Base-by-base conservation (phyloP, 2,113 vertebrate species). In the Cynoglossus semilaevis region DNA sequence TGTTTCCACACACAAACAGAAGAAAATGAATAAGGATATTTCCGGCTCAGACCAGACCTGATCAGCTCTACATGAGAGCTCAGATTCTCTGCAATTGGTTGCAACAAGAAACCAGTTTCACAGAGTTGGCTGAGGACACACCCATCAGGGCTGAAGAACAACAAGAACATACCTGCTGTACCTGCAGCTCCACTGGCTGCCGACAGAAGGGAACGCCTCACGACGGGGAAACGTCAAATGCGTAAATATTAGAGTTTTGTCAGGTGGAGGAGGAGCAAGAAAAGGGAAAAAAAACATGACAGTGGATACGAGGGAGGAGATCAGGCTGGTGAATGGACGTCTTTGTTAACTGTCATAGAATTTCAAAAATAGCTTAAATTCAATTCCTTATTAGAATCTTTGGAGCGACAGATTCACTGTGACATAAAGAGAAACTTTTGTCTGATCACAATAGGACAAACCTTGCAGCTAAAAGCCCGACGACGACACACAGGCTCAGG, bases 261-360 rank as follows among this genome's bases (percentile, higher is more conserved):
- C 22, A 6, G 22, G 22, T 29, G 2, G 22, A 6, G 22, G 72
- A 54, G 41, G 53, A 14, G 58, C 42, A 64, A 58, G 54, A 51
- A 57, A 75, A 52, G n/a, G n/a, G n/a, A 50, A 56, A 85, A 54
- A 70, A 73, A 75, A 52, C 14, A 18, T 42, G 81, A 85, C 48
- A 86, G 52, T 82, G 70, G 83, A 88, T 86, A 88, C 68, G 29
- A 10, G 34, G 36, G 51, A 40, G 38, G 40, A 37, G 52, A 70
- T 74, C 17, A 8, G 41, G 51, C 62, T 54, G 51, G 51, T 87
- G 83, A 88, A 90, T 86, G 79, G 77, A 64, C 67, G 55, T 76
- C 86, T 86, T 84, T 90, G 88, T 84, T 86, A 86, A 64, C 66
- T 43, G 78, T 88, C 86, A 86, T 79, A 75, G 71, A 85, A 88